Conservation (phyloP, 2,113 vertebrate genomes). For the Stercorarius parasiticus region DNA sequence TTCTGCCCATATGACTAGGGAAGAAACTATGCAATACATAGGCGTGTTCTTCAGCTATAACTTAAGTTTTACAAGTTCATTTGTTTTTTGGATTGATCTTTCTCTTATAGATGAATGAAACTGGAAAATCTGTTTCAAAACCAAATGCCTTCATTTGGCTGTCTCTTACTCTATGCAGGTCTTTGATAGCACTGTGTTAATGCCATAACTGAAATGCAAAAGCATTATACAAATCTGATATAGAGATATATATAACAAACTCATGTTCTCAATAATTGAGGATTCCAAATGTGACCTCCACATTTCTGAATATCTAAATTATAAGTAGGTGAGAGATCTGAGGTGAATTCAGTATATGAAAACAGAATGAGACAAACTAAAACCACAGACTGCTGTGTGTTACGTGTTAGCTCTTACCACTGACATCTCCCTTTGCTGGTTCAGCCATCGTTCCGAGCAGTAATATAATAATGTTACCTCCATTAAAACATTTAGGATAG, state of each 20-base stretch:
- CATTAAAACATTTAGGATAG: neutral
- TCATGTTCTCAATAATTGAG: neutral
- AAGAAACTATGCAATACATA: neutral
- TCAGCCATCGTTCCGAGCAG: neutral
- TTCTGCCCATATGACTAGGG: neutral
- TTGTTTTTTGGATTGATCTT: neutral
- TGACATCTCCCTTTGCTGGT: neutral
- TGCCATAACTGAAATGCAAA: neutral
- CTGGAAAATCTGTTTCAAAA: neutral
- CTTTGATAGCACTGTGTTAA: neutral
- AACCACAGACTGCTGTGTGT: neutral
- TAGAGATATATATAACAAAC: neutral
- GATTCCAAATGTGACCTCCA: neutral
- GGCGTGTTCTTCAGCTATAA: neutral
- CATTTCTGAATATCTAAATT: neutral
- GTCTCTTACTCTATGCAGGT: neutral
- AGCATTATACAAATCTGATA: neutral
- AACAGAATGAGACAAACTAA: neutral
- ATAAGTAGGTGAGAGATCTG: neutral
- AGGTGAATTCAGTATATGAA: neutral
- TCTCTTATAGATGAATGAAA: neutral
- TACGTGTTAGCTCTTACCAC: neutral
- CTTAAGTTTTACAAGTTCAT: neutral
- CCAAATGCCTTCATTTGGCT: neutral
- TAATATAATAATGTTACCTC: neutral